Percentiles rank a stretch among this genome's conserved stretches.
Conservation (phyloP, 2,113 vertebrate genomes). For the Gavialis gangeticus region DNA sequence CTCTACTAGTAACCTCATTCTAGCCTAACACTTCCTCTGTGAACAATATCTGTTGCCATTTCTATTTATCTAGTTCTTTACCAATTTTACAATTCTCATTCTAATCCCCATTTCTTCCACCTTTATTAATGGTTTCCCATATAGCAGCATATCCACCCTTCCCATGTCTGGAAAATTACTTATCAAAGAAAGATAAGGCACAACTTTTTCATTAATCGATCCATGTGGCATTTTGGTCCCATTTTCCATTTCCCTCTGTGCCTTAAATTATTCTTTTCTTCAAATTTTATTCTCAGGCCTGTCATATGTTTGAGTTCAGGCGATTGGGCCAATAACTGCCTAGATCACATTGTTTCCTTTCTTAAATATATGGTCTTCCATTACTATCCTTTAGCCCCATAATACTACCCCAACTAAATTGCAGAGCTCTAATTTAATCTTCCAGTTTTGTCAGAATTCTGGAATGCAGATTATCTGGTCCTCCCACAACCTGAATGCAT, state of each 20-base stretch:
- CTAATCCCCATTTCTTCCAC: conserved; percentile 36
- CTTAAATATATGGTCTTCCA: conserved; percentile 36
- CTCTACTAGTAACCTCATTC: conserved; percentile 1
- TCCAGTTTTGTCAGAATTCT: conserved; percentile 22
- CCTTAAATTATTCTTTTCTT: conserved; percentile 62
- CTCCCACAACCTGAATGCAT: background rate
- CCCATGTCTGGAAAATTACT: conserved; percentile 68
- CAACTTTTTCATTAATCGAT: conserved; percentile 47
- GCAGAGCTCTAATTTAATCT: conserved; percentile 19
- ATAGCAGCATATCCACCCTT: conserved; percentile 50
- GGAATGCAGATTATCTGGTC: conserved; percentile 9
- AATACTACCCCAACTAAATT: background rate
- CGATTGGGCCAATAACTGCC: conserved; percentile 44
- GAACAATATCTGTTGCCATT: conserved; percentile 37
- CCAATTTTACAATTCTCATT: conserved; percentile 56
- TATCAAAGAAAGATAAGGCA: conserved; percentile 52
- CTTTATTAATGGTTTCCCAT: conserved; percentile 49
- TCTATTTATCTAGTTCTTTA: conserved; percentile 51
- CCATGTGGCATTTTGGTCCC: conserved; percentile 57
- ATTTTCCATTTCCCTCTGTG: conserved; percentile 55
- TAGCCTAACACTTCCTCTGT: background rate
- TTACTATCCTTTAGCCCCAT: conserved; percentile 30
- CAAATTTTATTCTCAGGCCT: conserved; percentile 40
- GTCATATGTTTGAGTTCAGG: conserved; percentile 28
- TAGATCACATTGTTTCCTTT: background rate